These are phyloP conservation scores for Balearica regulorum DNA, from an alignment of 2,797 vertebrate species.

Conservation along the genomic window DNA sequence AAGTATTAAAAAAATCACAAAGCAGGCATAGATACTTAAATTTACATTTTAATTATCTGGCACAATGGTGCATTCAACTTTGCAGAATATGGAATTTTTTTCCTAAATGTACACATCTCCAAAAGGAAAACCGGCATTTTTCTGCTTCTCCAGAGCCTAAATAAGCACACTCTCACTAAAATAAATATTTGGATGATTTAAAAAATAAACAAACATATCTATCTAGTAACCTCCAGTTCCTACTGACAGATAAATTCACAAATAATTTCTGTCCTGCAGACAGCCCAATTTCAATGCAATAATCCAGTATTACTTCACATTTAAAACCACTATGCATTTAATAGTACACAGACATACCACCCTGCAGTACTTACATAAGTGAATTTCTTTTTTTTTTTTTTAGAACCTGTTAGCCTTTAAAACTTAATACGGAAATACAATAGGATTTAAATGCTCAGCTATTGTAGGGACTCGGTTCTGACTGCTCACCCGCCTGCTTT, in stretches of 20 bases:
- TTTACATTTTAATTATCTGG: slow-evolving; percentile 85
- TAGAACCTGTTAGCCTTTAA: background rate
- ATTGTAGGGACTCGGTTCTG: background rate
- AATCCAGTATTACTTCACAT: background rate
- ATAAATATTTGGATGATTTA: slow-evolving; percentile 6
- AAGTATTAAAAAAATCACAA: slow-evolving; percentile 81
- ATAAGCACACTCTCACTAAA: slow-evolving; percentile 49
- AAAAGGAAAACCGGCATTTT: slow-evolving; percentile 54
- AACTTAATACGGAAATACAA: background rate
- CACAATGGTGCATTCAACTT: slow-evolving; percentile 77
- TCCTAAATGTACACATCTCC: slow-evolving; percentile 55
- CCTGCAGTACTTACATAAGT: background rate
- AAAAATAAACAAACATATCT: slow-evolving; percentile 19
- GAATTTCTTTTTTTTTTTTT: background rate
- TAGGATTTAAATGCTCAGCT: background rate
- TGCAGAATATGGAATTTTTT: slow-evolving; percentile 75
- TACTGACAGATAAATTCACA: slow-evolving; percentile 51
- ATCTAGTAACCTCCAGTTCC: background rate
- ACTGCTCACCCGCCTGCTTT: background rate
- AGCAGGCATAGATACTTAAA: slow-evolving; percentile 82
- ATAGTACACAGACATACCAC: background rate
- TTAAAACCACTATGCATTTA: background rate
- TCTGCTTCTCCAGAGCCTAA: slow-evolving; percentile 31
- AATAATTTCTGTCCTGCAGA: background rate
- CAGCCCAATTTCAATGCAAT: slow-evolving; percentile 1